phyloP scores from a whole-genome alignment of 2,888 invertebrate species.

The Cylindroiulus punctatus region DNA sequence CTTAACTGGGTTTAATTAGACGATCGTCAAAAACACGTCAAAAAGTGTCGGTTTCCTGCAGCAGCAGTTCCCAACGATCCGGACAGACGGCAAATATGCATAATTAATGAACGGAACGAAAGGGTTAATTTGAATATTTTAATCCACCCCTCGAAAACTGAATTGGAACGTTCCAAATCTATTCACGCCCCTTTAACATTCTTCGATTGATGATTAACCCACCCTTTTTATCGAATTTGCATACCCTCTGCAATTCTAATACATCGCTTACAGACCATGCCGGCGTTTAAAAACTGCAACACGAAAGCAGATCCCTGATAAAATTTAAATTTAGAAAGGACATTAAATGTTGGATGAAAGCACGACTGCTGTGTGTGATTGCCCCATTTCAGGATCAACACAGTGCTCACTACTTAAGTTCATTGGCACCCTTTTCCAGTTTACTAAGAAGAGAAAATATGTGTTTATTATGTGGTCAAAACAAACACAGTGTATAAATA shows the following conservation, averaged over 20 bases:
- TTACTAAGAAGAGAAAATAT: no score
- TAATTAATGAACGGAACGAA: background rate
- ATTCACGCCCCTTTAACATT: background rate
- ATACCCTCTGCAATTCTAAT: conserved; percentile 7
- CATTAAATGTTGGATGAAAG: background rate
- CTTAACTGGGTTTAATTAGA: conserved; percentile 9
- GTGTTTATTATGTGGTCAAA: no score
- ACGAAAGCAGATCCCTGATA: background rate
- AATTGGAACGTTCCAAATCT: conserved; percentile 28
- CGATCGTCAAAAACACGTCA: conserved; percentile 15
- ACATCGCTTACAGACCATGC: background rate
- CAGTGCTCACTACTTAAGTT: no score
- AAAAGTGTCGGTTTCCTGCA: conserved; percentile 1
- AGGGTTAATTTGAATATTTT: conserved; percentile 27
- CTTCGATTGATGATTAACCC: conserved; percentile 45
- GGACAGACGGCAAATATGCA: conserved; percentile 39
- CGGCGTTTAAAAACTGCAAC: background rate
- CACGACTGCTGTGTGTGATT: background rate
- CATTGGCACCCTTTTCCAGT: no score
- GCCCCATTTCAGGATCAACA: background rate
- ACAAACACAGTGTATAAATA: no score
- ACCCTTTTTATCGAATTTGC: conserved; percentile 37
- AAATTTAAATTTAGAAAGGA: background rate
- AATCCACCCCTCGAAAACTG: background rate
- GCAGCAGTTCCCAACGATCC: background rate